Evolutionary conservation across 2,888 invertebrate species (phyloP).

Genomic region (Camponotus fellah): DNA sequence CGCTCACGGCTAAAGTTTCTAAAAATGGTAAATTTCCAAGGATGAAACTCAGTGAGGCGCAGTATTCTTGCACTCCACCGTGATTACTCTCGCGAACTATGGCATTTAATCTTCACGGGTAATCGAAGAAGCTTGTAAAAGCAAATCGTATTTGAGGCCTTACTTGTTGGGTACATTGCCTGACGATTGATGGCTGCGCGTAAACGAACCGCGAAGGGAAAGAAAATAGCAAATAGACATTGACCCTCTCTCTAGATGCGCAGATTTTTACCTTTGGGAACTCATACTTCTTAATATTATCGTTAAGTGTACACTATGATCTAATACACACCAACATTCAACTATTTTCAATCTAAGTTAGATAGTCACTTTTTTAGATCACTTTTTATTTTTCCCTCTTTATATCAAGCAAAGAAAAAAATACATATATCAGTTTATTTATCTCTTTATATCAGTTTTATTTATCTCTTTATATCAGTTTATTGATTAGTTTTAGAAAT

Average conservation of each 20-base stretch:
- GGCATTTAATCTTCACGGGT: conserved; percentile 49
- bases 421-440: not conserved
- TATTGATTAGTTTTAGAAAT: too few species aligned
- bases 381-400: not conserved
- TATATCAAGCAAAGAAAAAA: not conserved
- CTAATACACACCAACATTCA: conserved; percentile 21
- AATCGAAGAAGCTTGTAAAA: conserved; percentile 54
- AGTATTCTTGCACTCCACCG: conserved; percentile 30
- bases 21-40: conserved; percentile 6
- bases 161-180: conserved; percentile 29
- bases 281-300: not conserved
- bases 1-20: conserved; percentile 11
- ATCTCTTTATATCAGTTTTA: not conserved
- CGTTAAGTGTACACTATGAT: conserved; percentile 20
- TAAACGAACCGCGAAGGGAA: not conserved
- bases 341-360: conserved; percentile 16
- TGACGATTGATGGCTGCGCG: conserved; percentile 27
- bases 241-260: conserved; percentile 15
- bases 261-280: conserved; percentile 14
- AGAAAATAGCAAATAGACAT: conserved; percentile 30
- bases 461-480: too few species aligned
- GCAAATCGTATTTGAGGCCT: conserved; percentile 38
- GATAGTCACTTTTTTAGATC: not conserved
- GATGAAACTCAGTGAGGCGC: conserved; percentile 27
- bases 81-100: conserved; percentile 46